Evolutionary conservation across 1,140 invertebrate species (phyloP).

Genomic region (Cydia fagiglandana): DNA sequence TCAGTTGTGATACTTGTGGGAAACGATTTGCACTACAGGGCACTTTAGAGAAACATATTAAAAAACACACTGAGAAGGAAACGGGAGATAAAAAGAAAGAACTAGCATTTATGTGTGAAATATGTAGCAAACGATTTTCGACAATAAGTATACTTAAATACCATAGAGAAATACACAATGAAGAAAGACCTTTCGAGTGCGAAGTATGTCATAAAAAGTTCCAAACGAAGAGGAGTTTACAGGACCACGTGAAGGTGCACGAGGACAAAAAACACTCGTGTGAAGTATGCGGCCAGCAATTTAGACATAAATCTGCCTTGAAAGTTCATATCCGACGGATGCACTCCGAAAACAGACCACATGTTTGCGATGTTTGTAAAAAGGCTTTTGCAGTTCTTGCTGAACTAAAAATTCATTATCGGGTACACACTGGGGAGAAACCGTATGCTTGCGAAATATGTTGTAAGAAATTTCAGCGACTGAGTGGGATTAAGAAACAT

Average conservation of each 20-base stretch:
- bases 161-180: background rate
- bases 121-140: background rate
- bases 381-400: background rate
- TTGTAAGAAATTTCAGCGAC: no score
- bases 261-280: background rate
- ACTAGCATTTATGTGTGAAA: background rate
- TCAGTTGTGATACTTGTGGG: no score
- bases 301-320: background rate
- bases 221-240: background rate
- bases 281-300: background rate
- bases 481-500: no score
- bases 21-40: no score
- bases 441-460: no score
- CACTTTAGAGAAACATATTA: no score
- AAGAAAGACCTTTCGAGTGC: background rate
- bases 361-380: constrained; percentile 1
- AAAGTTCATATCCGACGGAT: background rate
- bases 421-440: background rate
- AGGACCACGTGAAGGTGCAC: background rate
- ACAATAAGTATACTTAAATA: background rate
- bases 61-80: no score
- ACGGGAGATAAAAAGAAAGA: no score
- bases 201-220: background rate
- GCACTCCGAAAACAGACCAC: background rate
- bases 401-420: background rate